A percentile compares a stretch with the other conserved stretches of the same genome.
phyloP scores from a whole-genome alignment of 2,888 invertebrate genomes.

The Ochropacha duplaris region DNA sequence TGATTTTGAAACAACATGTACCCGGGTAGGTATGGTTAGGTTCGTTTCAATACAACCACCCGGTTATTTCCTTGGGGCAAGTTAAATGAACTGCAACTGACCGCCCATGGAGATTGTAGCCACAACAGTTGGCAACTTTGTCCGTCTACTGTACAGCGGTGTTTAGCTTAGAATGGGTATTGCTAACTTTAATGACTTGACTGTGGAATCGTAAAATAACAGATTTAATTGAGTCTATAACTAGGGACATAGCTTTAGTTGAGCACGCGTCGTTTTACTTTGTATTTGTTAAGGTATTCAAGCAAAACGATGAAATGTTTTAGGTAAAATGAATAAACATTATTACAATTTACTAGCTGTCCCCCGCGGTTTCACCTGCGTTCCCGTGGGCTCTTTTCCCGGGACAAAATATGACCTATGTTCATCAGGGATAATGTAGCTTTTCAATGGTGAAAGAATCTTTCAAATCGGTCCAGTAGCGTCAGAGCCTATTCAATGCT shows the following conservation, averaged over 20 bases:
- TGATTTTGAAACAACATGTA: neutral
- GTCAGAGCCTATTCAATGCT: too few relatives aligned
- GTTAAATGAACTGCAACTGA: constrained; percentile 24
- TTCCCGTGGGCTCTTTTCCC: too few relatives aligned
- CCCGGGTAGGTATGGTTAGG: neutral
- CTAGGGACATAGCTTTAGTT: neutral
- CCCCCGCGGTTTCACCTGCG: too few relatives aligned
- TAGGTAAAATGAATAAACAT: too few relatives aligned
- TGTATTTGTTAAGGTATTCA: neutral
- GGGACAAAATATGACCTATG: too few relatives aligned
- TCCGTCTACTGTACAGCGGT: neutral
- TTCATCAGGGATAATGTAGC: too few relatives aligned
- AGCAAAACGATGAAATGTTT: too few relatives aligned
- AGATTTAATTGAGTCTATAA: constrained; percentile 1
- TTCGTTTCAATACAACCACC: neutral
- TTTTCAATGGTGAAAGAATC: too few relatives aligned
- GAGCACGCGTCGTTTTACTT: neutral
- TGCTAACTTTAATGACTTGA: neutral
- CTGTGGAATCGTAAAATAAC: constrained; percentile 1
- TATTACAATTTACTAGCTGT: too few relatives aligned
- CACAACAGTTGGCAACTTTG: constrained; percentile 4
- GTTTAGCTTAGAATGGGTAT: neutral
- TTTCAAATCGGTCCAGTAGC: too few relatives aligned
- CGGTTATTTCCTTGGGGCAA: constrained; percentile 12
- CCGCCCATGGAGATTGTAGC: constrained; percentile 6